phyloP scores from a whole-genome alignment of 2,888 invertebrate species.

The Strigamia maritima region DNA sequence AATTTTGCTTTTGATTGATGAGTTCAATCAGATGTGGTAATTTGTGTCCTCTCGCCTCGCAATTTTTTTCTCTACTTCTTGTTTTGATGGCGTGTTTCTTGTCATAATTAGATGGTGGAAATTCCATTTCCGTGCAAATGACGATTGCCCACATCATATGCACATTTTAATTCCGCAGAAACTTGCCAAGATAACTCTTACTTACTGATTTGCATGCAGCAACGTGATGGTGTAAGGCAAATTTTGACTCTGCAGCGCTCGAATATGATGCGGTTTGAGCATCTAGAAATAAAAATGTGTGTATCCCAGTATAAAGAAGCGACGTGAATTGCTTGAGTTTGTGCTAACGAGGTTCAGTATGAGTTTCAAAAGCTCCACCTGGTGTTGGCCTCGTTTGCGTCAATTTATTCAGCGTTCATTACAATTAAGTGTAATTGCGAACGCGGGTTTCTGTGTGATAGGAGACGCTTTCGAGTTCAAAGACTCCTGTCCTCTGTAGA shows the following conservation, averaged over 20 bases:
- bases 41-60: background rate
- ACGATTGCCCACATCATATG: conserved; percentile 24
- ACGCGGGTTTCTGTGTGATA: conserved; percentile 32
- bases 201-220: conserved; percentile 27
- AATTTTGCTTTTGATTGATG: conserved; percentile 14
- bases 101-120: conserved; percentile 31
- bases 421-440: conserved; percentile 36
- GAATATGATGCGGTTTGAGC: conserved; percentile 3
- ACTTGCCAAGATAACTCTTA: conserved; percentile 23
- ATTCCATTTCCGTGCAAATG: conserved; percentile 34
- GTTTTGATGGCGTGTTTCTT: conserved; percentile 34
- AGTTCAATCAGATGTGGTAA: conserved; percentile 30
- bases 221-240: background rate
- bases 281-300: background rate
- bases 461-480: conserved; percentile 26
- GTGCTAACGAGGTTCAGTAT: background rate
- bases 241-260: background rate
- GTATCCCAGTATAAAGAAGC: background rate
- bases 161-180: conserved; percentile 28
- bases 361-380: conserved; percentile 33
- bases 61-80: background rate
- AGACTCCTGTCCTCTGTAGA: conserved; percentile 27
- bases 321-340: background rate
- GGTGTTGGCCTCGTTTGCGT: conserved; percentile 36
- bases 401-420: conserved; percentile 36